Evolutionary conservation across 2,113 vertebrate genomes (phyloP), one percentile per base, ranked within the genome.

Genomic region (Percina caprodes): DNA sequence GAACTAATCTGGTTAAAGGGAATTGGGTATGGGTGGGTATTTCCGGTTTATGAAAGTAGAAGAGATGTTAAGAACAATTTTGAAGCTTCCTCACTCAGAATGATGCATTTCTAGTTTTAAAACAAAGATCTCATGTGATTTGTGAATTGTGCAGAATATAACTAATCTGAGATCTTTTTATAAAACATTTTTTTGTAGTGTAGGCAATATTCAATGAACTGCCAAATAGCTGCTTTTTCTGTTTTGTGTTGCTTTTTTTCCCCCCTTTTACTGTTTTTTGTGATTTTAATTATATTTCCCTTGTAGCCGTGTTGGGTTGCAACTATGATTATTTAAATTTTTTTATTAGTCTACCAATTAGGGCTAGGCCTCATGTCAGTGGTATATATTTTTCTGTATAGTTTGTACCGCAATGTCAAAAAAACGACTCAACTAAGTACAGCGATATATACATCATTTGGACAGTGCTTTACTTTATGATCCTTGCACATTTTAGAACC

Each of bases 1-100:
- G 45, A 77, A 70, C 68, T 74, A 86, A 85, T 82, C 84, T 65
- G 83, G 79, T 77, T 74, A 67, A 77, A 42, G 19, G 26, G 52
- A 46, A 24, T 14, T 71, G 61, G 26, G 26, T 30, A 30, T 30
- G 54, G 51, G 35, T 13, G 1, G 1, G 1, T 66, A 10, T 39
- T 46, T 35, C 23, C 26, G 6, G 30, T 14, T 58, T 42, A 42
- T 26, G n/a, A 39, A 52, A 49, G 23, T 10, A 35, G 35, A 35
- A 35, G 35, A 35, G 15, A 18, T 11, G 11, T 33, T 2, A 8
- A 15, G 14, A 23, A 10, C 0, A 35, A 39, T 35, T 8, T 19
- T n/a, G 3, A 45, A 69, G 56, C 48, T 71, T 35, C 45, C 48
- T 68, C 33, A 45, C 11, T 54, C 26, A 23, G 14, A 49, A 10